Conservation (phyloP, 2,113 vertebrate species). For the Pipra filicauda region DNA sequence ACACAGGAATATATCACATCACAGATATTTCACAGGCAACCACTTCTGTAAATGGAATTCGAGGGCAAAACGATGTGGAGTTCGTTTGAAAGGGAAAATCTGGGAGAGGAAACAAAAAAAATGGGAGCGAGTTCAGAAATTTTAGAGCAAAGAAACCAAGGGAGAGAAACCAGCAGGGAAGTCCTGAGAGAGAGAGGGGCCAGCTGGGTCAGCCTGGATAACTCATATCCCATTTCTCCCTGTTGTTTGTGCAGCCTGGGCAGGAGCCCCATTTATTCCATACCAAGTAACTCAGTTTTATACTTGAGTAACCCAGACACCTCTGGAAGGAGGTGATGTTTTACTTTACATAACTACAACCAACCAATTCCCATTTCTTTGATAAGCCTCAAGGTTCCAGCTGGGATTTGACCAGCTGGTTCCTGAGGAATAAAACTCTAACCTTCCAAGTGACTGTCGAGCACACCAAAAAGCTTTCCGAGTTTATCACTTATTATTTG, state of each 20-base stretch:
- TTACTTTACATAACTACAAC: neutral
- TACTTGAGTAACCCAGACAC: neutral
- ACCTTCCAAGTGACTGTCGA: neutral
- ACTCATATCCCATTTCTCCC: neutral
- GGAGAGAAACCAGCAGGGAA: neutral
- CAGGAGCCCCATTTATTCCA: neutral
- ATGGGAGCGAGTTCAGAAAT: neutral
- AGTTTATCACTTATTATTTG: neutral
- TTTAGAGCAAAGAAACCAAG: neutral
- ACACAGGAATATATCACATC: neutral
- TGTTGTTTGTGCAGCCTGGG: neutral
- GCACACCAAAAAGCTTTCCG: neutral
- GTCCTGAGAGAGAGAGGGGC: neutral
- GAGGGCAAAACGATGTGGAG: neutral
- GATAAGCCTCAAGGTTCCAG: neutral
- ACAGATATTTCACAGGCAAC: neutral
- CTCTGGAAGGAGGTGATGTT: neutral
- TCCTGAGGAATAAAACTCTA: neutral
- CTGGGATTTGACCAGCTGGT: neutral
- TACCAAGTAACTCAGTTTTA: fast-evolving
- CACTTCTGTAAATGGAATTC: neutral
- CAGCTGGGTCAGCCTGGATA: neutral
- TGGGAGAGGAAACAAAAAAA: neutral
- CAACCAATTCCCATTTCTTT: neutral
- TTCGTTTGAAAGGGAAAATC: neutral